phyloP scores from a whole-genome alignment of 2,113 vertebrate species.

The Channa maculata region DNA sequence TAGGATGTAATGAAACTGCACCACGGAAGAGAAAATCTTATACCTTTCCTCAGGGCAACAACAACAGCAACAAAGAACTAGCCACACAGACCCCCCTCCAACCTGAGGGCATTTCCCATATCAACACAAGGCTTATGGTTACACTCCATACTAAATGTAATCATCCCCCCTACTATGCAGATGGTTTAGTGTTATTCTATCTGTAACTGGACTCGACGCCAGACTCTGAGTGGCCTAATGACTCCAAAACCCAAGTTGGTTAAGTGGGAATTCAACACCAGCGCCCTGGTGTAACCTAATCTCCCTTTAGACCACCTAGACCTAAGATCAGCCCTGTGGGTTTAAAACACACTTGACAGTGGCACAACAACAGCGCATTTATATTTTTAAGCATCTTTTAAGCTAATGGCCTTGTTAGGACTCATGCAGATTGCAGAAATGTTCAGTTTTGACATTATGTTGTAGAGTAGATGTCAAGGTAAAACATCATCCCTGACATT shows the following conservation, averaged over 20 bases:
- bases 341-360: conserved; percentile 46
- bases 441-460: conserved; percentile 9
- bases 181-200: conserved; percentile 80
- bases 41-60: conserved; percentile 16
- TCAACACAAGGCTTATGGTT: conserved; percentile 63
- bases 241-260: conserved; percentile 72
- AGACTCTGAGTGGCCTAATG: conserved; percentile 73
- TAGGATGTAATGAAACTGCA: conserved; percentile 14
- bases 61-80: conserved; percentile 29
- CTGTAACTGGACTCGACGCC: conserved; percentile 72
- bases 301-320: conserved; percentile 72
- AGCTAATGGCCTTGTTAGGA: not conserved
- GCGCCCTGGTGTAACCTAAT: conserved; percentile 65
- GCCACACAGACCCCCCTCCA: not conserved
- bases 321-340: conserved; percentile 40
- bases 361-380: conserved; percentile 17
- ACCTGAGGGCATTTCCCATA: conserved; percentile 60
- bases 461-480: conserved; percentile 1
- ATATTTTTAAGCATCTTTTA: conserved; percentile 14
- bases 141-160: conserved; percentile 55
- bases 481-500: conserved; percentile 14
- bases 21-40: not conserved
- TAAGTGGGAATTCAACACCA: conserved; percentile 74
- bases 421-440: not conserved
- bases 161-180: conserved; percentile 61